Conservation (phyloP, 2,113 vertebrate genomes). For the Charina bottae region DNA sequence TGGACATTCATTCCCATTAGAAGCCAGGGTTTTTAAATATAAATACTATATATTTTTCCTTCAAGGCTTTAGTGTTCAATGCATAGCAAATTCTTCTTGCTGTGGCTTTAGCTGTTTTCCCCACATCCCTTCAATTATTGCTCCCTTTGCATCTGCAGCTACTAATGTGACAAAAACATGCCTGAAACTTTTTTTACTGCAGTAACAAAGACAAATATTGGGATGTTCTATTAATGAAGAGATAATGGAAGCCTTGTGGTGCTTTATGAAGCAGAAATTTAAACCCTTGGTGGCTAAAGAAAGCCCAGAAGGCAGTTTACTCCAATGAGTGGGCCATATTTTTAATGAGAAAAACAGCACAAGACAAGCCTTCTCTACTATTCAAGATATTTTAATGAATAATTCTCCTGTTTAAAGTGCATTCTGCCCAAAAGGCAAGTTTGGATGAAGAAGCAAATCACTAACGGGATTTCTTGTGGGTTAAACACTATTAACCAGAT, state of each 20-base stretch:
- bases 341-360: slow-evolving; percentile 10
- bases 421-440: slow-evolving; percentile 13
- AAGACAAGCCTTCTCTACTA: slow-evolving; percentile 29
- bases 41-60: slow-evolving; percentile 1
- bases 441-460: slow-evolving; percentile 3
- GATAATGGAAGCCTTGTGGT: slow-evolving; percentile 21
- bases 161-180: slow-evolving; percentile 41
- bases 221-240: slow-evolving; percentile 31
- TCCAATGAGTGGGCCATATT: slow-evolving; percentile 22
- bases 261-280: slow-evolving; percentile 45
- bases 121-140: slow-evolving; percentile 28
- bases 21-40: background rate
- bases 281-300: slow-evolving; percentile 19
- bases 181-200: slow-evolving; percentile 29
- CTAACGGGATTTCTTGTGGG: slow-evolving; percentile 15
- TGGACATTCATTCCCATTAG: background rate
- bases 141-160: slow-evolving; percentile 39
- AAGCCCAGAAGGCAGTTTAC: slow-evolving; percentile 27
- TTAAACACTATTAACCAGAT: slow-evolving; percentile 7
- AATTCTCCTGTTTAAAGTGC: slow-evolving; percentile 29
- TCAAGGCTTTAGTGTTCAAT: slow-evolving; percentile 19
- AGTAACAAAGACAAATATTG: slow-evolving; percentile 43
- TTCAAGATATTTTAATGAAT: slow-evolving; percentile 8
- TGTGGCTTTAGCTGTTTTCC: background rate
- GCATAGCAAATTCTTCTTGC: slow-evolving; percentile 2